phyloP scores from a whole-genome alignment of 2,797 vertebrate genomes.

The Melopsittacus undulatus region DNA sequence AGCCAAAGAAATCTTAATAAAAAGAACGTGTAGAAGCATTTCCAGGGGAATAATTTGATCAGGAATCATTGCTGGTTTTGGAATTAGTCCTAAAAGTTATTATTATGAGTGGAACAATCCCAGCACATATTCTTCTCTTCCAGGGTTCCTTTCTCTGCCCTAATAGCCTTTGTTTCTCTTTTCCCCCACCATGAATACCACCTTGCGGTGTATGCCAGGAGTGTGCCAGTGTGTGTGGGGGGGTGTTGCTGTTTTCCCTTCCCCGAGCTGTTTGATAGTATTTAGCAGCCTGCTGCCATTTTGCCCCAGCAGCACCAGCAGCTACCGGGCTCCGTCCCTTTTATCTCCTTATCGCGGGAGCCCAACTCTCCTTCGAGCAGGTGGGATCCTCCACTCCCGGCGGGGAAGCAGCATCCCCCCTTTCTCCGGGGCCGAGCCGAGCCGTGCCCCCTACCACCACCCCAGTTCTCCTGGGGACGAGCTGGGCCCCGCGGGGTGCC shows the following conservation, averaged over 20 bases:
- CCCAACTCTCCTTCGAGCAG: constrained; percentile 1
- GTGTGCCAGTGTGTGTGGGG: neutral
- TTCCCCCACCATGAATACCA: neutral
- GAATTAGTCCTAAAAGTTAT: constrained; percentile 62
- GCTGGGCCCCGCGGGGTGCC: neutral
- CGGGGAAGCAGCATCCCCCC: neutral
- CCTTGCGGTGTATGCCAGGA: neutral
- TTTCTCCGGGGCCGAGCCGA: neutral
- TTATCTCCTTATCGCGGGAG: constrained; percentile 8
- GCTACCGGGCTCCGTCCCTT: neutral
- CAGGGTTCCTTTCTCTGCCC: neutral
- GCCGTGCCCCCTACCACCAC: neutral
- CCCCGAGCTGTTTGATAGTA: neutral
- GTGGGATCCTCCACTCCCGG: neutral
- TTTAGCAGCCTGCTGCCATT: neutral
- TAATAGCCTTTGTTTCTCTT: neutral
- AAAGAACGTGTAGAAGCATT: constrained; percentile 57
- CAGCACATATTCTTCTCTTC: neutral
- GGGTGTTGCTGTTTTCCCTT: neutral
- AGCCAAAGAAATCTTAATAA: constrained; percentile 63
- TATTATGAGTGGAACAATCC: constrained; percentile 54
- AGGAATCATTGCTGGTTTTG: constrained; percentile 53
- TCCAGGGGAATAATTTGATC: constrained; percentile 61
- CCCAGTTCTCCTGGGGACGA: neutral
- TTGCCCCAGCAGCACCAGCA: neutral